A percentile compares a stretch with the other conserved stretches of the same genome.
Conservation (phyloP, 2,113 vertebrate species). For the Hydrochoerus hydrochaeris region DNA sequence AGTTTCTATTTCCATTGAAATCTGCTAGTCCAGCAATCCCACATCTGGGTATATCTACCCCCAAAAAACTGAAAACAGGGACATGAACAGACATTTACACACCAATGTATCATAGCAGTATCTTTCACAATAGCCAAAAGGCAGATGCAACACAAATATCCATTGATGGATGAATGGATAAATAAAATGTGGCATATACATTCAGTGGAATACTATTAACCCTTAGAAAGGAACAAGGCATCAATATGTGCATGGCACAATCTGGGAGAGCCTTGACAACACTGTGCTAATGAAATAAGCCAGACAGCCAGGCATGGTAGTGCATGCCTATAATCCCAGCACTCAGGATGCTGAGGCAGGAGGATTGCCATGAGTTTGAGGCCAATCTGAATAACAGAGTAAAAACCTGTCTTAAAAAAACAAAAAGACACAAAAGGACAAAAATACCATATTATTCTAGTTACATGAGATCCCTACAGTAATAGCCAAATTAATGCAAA, state of each 20-base stretch:
- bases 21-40: background rate
- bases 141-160: background rate
- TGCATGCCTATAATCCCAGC: background rate
- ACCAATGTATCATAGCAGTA: background rate
- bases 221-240: background rate
- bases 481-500: background rate
- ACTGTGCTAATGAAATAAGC: background rate
- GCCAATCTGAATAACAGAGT: background rate
- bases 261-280: background rate
- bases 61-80: background rate
- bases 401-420: background rate
- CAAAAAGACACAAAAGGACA: background rate
- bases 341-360: background rate
- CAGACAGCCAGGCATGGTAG: background rate
- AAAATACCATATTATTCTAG: background rate
- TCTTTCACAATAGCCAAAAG: background rate
- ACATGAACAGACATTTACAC: too few species aligned
- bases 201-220: background rate
- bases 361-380: background rate
- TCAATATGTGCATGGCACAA: background rate
- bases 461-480: background rate
- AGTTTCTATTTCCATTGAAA: conserved; percentile 45
- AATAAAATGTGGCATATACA: background rate
- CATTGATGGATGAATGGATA: background rate
- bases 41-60: background rate